Percentiles rank a stretch among this genome's conserved stretches.
Conservation (phyloP, 2,888 invertebrate species). For the Heliconius erato region DNA sequence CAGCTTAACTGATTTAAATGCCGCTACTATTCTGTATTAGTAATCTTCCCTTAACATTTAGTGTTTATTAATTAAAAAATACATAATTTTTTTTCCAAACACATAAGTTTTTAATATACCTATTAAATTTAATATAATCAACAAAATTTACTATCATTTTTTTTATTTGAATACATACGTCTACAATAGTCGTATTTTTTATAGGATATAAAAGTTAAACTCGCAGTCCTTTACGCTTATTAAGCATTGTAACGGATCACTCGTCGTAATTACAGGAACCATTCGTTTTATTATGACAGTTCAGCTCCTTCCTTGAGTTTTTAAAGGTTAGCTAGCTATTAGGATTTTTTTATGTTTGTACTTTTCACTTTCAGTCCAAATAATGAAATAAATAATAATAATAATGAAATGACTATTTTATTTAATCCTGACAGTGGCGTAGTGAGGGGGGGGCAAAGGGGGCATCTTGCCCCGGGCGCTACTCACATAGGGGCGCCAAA, state of each 20-base stretch:
- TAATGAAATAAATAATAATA: neutral
- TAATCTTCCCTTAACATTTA: too few species aligned
- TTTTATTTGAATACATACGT: slow-evolving; percentile 9
- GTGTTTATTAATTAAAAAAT: too few species aligned
- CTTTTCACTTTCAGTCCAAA: neutral
- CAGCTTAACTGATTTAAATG: too few species aligned
- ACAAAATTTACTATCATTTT: neutral
- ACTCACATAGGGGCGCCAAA: too few species aligned
- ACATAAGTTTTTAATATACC: too few species aligned
- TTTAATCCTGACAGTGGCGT: neutral
- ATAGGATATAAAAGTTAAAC: slow-evolving; percentile 20
- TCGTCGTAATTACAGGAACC: slow-evolving; percentile 27
- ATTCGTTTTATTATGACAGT: slow-evolving; percentile 20
- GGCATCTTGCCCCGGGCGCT: too few species aligned
- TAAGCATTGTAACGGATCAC: slow-evolving; percentile 27
- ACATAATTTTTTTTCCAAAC: too few species aligned
- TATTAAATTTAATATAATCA: neutral
- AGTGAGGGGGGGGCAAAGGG: too few species aligned
- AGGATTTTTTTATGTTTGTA: neutral
- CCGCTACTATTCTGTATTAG: too few species aligned
- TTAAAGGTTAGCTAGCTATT: neutral
- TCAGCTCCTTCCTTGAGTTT: slow-evolving; percentile 17
- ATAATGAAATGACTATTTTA: neutral
- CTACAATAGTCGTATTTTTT: slow-evolving; percentile 3
- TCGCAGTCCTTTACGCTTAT: slow-evolving; percentile 11